Percentiles rank a stretch among this genome's conserved stretches.
phyloP scores from a whole-genome alignment of 2,888 invertebrate species.

The Phasia obesa region DNA sequence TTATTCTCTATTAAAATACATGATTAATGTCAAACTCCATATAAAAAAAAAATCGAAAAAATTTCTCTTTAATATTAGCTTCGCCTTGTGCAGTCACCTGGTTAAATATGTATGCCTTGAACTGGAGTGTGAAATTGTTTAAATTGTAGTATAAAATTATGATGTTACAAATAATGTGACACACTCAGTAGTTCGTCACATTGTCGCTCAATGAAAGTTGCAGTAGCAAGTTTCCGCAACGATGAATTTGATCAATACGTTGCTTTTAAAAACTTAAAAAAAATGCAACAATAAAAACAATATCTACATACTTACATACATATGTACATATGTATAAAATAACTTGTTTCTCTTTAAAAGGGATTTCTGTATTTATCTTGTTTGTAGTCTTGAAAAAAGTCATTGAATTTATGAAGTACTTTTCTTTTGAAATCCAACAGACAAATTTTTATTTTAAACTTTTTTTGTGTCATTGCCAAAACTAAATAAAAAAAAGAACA shows the following conservation, averaged over 20 bases:
- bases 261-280: background rate
- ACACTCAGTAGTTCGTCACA: background rate
- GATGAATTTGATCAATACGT: background rate
- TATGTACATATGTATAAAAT: background rate
- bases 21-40: too few relatives aligned
- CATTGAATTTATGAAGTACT: background rate
- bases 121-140: too few relatives aligned
- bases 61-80: too few relatives aligned
- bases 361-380: slow-evolving; percentile 8
- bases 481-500: slow-evolving; percentile 1
- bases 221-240: slow-evolving; percentile 17
- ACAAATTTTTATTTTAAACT: slow-evolving; percentile 8
- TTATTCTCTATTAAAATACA: too few relatives aligned
- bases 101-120: too few relatives aligned
- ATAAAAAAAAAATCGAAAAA: too few relatives aligned
- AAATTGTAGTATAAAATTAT: too few relatives aligned
- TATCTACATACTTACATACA: background rate
- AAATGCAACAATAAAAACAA: background rate
- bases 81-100: too few relatives aligned
- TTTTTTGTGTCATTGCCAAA: slow-evolving; percentile 68
- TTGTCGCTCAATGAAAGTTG: slow-evolving; percentile 13
- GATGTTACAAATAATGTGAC: background rate
- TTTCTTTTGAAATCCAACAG: background rate
- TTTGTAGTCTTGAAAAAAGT: background rate
- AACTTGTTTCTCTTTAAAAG: slow-evolving; percentile 55